Base-by-base conservation (phyloP, 2,797 vertebrate species). In the Nothura maculosa region DNA sequence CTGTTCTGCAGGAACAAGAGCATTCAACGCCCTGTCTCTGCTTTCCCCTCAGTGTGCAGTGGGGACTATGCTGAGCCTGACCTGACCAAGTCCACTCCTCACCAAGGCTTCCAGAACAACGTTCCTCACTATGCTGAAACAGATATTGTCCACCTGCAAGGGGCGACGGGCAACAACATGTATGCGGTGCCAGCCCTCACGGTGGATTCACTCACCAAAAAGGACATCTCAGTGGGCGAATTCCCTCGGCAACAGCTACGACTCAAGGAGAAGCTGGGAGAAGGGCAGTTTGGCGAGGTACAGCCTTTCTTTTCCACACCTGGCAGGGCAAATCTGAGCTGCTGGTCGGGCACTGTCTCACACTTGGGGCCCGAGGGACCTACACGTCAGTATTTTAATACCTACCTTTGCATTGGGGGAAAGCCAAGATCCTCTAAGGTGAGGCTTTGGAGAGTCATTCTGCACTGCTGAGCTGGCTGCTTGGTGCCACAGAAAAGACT, bases 91-190 rank as follows among this genome's bases (percentile, higher is more conserved):
- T 98, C 98, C 94, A 99, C 98, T 2, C 98, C 98, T 22, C 98
- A 99, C 94, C 99, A 99, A 97, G 97, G 98, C 85, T 99, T 99
- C 96, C 98, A 99, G 81, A 98, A 95, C 97, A 98, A 96, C 4
- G 99, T 98, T 0, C 98, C 98, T 1, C 99, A 99, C 97, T 99
- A 99, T 1, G 98, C 99, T 0, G 98, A 99, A 96, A 99, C 98
- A 0, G 98, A 99, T 94, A 98, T 99, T 0, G 98, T 99, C 64
- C 98, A 98, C 74, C 97, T 99, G 94, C 99, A 99, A 96, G 99
- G 99, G 1, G 98, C 99, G 54, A 99, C 98, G 0, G 99, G 99
- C n/a, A 98, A 98, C 97, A 99, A 99, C 97, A 99, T 99, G 98
- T 99, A 99, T 16, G 98, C 99, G 0, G 98, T 99, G 27, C 99